These are phyloP conservation scores for Meteorus cinctellus DNA, from an alignment of 2,888 invertebrate genomes.

Conservation along the genomic window DNA sequence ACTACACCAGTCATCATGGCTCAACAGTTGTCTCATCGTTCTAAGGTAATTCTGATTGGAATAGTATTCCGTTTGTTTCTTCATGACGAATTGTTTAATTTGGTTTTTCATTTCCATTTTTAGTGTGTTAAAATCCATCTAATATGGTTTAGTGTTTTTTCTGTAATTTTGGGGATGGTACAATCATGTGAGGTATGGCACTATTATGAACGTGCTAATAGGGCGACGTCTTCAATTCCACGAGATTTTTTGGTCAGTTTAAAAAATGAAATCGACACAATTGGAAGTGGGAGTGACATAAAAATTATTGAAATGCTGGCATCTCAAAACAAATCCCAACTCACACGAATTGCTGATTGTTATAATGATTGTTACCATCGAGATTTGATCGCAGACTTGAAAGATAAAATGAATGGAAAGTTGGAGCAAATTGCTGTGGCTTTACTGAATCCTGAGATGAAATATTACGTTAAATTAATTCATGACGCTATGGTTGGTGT, in stretches of 20 bases:
- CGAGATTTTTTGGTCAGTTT: neutral
- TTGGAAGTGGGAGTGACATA: neutral
- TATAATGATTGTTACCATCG: neutral
- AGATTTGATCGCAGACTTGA: neutral
- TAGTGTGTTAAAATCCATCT: neutral
- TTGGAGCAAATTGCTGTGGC: slow-evolving; percentile 1
- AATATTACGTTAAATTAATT: neutral
- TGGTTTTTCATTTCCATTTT: neutral
- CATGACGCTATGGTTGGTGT: neutral
- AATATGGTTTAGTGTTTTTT: neutral
- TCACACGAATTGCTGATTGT: neutral
- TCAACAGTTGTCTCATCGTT: neutral
- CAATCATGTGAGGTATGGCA: neutral
- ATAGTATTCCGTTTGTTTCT: neutral
- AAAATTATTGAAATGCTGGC: neutral
- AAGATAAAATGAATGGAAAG: neutral
- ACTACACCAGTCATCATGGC: neutral
- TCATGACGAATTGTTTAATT: neutral
- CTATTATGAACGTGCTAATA: no score
- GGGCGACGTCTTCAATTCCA: neutral
- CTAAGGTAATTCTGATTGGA: neutral
- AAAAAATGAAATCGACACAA: neutral
- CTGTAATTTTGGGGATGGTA: neutral
- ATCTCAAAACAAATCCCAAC: neutral
- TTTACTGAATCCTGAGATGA: neutral